Evolutionary conservation across 2,113 vertebrate species (phyloP), one percentile per base, ranked within the genome.

Genomic region (Pholis gunnellus): DNA sequence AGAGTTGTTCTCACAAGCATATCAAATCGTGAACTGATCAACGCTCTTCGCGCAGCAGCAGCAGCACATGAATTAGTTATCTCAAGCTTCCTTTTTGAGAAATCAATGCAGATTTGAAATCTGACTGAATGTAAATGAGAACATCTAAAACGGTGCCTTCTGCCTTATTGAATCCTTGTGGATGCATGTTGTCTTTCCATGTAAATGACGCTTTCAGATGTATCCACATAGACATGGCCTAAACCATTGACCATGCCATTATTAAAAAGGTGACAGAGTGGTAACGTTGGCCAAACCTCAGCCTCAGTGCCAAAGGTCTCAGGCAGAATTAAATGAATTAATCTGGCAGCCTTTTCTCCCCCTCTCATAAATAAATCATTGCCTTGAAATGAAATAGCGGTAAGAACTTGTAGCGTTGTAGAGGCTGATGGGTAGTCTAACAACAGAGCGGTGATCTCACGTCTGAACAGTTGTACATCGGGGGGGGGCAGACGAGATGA

Each of bases 361-460:
- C 11, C 40, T 22, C 60, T 78, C 38, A 54, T 73, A 18, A 68
- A 86, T 79, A 79, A 76, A 82, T 63, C 13, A 57, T 50, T 29
- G 5, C 10, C 18, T 25, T 3, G 2, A 63, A 71, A 56, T 29
- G n/a, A 75, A 61, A 8, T 7, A n/a, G 15, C 18, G 14, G 46
- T 50, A 63, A 59, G 17, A 72, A 20, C 34, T 46, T 42, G 18
- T 9, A 74, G 13, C 27, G 36, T 46, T 42, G 18, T 9, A 74
- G 13, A 34, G 36, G 27, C 25, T 10, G n/a, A 60, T 18, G 18
- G 20, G 8, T 1, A 42, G 20, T 72, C 40, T 1, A 29, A 36
- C 31, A 54, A 29, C 22, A 36, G 46, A 64, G 40, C 66, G 56
- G 64, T 52, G 65, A 70, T 79, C 56, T 44, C 54, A 61, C 40